Conservation (phyloP, 1,140 invertebrate species). For the Antheraea mylitta region DNA sequence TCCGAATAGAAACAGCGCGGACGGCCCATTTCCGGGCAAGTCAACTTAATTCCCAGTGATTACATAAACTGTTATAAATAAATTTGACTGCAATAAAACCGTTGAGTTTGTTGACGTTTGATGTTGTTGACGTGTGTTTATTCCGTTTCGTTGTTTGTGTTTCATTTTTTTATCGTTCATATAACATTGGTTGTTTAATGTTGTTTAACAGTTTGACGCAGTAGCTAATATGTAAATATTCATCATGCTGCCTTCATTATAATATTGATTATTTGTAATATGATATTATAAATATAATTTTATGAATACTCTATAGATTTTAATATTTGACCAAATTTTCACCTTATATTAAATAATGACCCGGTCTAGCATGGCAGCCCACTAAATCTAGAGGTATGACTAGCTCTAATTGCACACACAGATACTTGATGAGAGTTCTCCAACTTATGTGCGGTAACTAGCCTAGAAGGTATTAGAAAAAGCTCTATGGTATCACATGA, state of each 20-base stretch:
- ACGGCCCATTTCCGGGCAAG: conserved; percentile 37
- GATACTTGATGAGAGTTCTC: no score
- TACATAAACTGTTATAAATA: conserved; percentile 31
- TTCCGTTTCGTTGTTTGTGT: neutral
- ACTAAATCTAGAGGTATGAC: no score
- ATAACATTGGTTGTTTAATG: no score
- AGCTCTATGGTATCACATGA: no score
- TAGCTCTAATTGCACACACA: no score
- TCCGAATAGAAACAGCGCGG: conserved; percentile 31
- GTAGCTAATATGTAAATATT: neutral
- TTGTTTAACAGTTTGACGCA: neutral
- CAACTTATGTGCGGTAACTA: no score
- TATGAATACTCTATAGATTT: no score
- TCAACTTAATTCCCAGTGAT: conserved; percentile 43
- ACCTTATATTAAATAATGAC: no score
- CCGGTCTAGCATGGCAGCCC: no score
- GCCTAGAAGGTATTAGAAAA: no score
- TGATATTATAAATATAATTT: no score
- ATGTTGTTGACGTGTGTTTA: neutral
- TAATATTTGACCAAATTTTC: no score
- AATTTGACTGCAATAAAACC: conserved; percentile 21
- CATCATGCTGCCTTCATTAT: neutral
- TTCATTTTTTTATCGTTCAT: neutral
- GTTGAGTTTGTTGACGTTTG: conserved; percentile 6
- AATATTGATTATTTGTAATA: neutral